phyloP scores from a whole-genome alignment of 2,113 vertebrate genomes.

The Scopus umbretta region DNA sequence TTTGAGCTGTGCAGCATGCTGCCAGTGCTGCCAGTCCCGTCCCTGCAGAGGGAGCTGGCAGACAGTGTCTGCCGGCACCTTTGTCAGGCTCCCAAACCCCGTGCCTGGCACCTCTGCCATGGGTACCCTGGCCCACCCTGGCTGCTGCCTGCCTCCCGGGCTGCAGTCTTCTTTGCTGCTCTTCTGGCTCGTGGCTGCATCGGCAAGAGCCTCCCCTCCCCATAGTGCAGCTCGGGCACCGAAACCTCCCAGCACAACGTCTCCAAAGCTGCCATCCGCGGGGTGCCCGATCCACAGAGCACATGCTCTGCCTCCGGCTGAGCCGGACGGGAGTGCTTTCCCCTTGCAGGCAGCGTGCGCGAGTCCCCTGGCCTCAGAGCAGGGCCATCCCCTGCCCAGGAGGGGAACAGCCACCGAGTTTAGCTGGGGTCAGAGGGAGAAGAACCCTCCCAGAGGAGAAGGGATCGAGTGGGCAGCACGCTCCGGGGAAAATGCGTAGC shows the following conservation, averaged over 20 bases:
- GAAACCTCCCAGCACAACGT: rapidly evolving
- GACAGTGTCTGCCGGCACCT: neutral
- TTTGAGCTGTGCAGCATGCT: neutral
- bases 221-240: neutral
- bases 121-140: neutral
- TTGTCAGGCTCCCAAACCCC: neutral
- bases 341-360: neutral
- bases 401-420: neutral
- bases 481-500: neutral
- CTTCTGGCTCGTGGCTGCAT: neutral
- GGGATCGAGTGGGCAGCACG: neutral
- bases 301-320: neutral
- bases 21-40: neutral
- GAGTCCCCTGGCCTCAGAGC: neutral
- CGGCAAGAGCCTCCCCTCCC: neutral
- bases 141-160: neutral
- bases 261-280: neutral
- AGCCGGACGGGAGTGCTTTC: rapidly evolving
- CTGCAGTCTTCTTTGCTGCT: neutral
- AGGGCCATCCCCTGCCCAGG: neutral
- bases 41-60: constrained; percentile 46
- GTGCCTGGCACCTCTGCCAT: neutral
- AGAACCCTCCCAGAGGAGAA: neutral
- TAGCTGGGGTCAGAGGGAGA: neutral
- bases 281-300: neutral